Evolutionary conservation across 2,888 invertebrate species (phyloP), one percentile per base, ranked within the genome.

Genomic region (Harpalus rufipes): DNA sequence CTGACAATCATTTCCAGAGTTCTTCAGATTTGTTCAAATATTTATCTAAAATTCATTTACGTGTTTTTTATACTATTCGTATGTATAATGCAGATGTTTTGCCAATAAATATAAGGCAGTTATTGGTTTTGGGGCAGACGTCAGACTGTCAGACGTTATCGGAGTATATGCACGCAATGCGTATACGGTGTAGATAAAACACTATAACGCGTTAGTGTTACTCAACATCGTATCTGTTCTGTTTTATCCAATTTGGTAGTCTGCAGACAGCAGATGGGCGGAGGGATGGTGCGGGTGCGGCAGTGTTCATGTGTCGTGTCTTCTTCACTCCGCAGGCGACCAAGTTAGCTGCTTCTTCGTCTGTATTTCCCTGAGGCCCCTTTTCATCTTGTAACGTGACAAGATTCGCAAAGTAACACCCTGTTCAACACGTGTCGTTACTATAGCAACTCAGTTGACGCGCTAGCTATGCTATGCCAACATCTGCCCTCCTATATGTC

Each of bases 311-410:
- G 87, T 87, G 87, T 87, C 86, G 58, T 80, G 41, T 83, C 65
- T 51, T 41, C n/a, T 58, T 58, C 59, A n/a, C 41, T 39, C 86
- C 86, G 86, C 83, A 85, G 85, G 87, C 87, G 88, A 86, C 86
- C 87, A 86, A 85, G 72, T 74, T 74, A 16, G 72, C 18, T 21
- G 72, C 72, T 74, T 89, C 89, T 89, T 88, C 87, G 88, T 88
- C 87, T 87, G 87, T 87, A 87, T 88, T 89, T 90, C 90, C 89
- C 90, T 88, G 87, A 89, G 90, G 90, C 90, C 90, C 90, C 90
- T 90, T 91, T 91, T 91, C 90, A 90, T 90, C 90, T 90, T 89
- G 89, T 90, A 91, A 91, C 91, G 91, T 91, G 91, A 91, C 90
- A 90, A 90, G 91, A 91, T 90, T 91, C 90, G 88, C 90, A 90